Evolutionary conservation across 1,140 invertebrate genomes (phyloP).

Genomic region (Atta cephalotes): DNA sequence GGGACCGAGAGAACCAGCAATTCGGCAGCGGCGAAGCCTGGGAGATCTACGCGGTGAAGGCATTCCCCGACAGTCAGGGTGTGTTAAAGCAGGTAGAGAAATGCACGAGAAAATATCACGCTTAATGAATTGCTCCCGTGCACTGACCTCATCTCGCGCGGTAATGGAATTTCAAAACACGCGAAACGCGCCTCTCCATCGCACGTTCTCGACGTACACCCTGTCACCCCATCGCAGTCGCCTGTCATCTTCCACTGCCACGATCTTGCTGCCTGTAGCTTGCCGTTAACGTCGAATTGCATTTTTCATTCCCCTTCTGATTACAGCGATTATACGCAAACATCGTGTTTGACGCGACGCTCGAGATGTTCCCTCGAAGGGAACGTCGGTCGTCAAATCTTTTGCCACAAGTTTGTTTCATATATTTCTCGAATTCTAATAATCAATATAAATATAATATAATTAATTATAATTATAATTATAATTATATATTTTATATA

Average conservation of each 20-base stretch:
- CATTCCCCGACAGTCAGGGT: constrained; percentile 26
- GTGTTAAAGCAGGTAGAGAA: constrained; percentile 55
- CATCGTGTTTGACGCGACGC: not conserved
- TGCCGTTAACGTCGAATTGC: constrained; percentile 46
- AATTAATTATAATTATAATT: too few species aligned
- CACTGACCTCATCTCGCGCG: constrained; percentile 76
- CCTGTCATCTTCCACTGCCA: constrained; percentile 10
- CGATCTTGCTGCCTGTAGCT: not conserved
- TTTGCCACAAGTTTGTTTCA: not conserved
- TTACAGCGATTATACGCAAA: constrained; percentile 23
- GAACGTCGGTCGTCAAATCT: not conserved
- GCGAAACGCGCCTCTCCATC: constrained; percentile 66
- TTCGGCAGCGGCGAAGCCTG: constrained; percentile 12
- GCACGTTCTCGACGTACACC: constrained; percentile 23
- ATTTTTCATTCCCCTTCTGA: constrained; percentile 62
- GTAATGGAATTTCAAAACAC: constrained; percentile 82
- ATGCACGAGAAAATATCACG: constrained; percentile 72
- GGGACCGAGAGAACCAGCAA: constrained; percentile 37
- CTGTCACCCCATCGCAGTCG: constrained; percentile 37
- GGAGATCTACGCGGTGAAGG: constrained; percentile 12
- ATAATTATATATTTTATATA: too few species aligned
- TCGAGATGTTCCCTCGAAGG: not conserved
- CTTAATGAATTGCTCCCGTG: constrained; percentile 76
- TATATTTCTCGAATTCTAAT: not conserved
- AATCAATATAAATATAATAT: too few species aligned